Conservation (phyloP, 2,797 vertebrate genomes). For the Diglossa cyanea region DNA sequence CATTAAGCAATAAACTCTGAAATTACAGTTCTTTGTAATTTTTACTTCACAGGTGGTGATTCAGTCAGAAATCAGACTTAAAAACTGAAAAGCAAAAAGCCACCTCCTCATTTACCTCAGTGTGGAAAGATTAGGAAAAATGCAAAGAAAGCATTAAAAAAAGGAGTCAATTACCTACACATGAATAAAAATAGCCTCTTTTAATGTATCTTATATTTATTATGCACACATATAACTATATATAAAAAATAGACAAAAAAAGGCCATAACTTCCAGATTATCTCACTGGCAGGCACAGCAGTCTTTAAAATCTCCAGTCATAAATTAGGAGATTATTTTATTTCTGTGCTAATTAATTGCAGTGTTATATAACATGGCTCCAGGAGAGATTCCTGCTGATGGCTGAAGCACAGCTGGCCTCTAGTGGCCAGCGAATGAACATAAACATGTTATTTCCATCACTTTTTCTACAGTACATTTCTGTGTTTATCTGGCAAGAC, state of each 20-base stretch:
- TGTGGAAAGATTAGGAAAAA: not conserved
- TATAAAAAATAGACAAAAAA: not conserved
- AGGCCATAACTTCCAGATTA: not conserved
- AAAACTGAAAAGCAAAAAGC: not conserved
- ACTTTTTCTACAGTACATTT: not conserved
- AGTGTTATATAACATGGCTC: fast-evolving
- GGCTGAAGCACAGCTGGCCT: constrained; percentile 34
- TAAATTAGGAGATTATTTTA: not conserved
- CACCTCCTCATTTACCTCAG: not conserved
- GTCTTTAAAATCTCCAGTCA: not conserved
- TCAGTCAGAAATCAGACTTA: not conserved
- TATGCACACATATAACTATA: not conserved
- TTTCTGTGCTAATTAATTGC: not conserved
- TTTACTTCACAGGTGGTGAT: not conserved
- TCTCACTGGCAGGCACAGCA: not conserved
- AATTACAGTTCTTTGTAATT: not conserved
- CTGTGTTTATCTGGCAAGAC: not conserved
- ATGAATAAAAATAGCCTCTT: not conserved
- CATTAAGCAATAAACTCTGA: not conserved
- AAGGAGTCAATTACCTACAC: not conserved
- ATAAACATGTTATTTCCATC: not conserved
- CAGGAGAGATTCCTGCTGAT: not conserved
- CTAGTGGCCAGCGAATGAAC: constrained; percentile 50
- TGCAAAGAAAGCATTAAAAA: not conserved
- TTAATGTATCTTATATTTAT: not conserved